A percentile compares a stretch with the other conserved stretches of the same genome.
Evolutionary conservation across 2,888 invertebrate species (phyloP).

Genomic region (Lasioglossum zephyrum): DNA sequence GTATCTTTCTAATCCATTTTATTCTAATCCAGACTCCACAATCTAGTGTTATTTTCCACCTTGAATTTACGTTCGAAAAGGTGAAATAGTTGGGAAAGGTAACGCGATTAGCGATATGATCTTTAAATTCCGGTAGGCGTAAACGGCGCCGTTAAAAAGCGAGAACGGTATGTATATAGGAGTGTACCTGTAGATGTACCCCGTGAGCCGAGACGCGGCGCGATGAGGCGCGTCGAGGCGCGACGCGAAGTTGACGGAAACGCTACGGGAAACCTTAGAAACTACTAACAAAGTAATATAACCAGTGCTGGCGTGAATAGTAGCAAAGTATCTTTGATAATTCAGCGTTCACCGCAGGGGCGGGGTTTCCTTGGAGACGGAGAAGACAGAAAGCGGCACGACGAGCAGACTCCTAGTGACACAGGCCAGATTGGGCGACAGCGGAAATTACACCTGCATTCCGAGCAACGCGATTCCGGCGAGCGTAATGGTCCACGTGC

Average conservation of each 20-base stretch:
- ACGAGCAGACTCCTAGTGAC: conserved; percentile 93
- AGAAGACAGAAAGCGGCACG: conserved; percentile 92
- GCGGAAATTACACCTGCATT: conserved; percentile 96
- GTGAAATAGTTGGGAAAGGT: too few relatives aligned
- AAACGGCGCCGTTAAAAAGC: neutral
- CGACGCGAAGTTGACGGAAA: conserved; percentile 5
- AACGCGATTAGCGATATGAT: neutral
- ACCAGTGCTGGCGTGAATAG: conserved; percentile 56
- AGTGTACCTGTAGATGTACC: neutral
- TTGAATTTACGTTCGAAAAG: too few relatives aligned
- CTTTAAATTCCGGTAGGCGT: neutral
- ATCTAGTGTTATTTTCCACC: too few relatives aligned
- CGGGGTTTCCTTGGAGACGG: conserved; percentile 94
- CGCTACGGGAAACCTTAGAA: conserved; percentile 34
- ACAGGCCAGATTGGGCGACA: conserved; percentile 92
- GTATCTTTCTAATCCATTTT: too few relatives aligned
- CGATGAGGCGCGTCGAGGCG: neutral
- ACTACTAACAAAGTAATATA: conserved; percentile 55
- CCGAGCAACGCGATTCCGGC: conserved; percentile 88
- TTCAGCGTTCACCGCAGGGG: conserved; percentile 88
- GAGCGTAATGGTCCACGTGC: conserved; percentile 83
- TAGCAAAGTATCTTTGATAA: conserved; percentile 81
- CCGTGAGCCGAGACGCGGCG: neutral
- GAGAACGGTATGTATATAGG: neutral
- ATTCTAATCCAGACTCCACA: too few relatives aligned